Conservation (phyloP, 1,140 invertebrate genomes). For the Drosophila kikkawai region DNA sequence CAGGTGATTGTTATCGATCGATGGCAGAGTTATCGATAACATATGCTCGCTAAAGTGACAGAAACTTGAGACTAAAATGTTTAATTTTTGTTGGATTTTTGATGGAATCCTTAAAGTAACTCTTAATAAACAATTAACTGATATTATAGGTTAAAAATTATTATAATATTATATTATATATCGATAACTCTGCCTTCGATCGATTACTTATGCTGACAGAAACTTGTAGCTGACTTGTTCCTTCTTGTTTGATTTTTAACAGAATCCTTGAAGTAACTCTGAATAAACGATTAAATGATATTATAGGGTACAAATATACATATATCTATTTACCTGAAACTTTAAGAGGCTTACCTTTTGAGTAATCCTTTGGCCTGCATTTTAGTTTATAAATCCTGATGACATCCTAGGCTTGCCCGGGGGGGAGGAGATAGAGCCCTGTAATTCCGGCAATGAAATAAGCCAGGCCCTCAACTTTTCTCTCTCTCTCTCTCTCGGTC, state of each 20-base stretch:
- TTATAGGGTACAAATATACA: no score
- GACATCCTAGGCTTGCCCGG: neutral
- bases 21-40: conserved; percentile 26
- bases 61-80: neutral
- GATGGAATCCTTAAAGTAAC: neutral
- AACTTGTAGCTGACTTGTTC: neutral
- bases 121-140: neutral
- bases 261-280: neutral
- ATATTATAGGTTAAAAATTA: no score
- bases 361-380: neutral
- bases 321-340: neutral
- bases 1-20: conserved; percentile 27
- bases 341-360: neutral
- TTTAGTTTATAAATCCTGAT: conserved; percentile 24
- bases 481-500: neutral
- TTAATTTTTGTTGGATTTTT: neutral
- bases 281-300: neutral
- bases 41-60: conserved; percentile 1
- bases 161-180: no score
- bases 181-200: no score
- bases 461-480: conserved; percentile 22
- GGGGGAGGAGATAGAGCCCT: neutral
- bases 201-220: no score
- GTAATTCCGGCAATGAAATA: conserved; percentile 21
- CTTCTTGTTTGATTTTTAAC: neutral